These are phyloP conservation scores for Eulacestoma nigropectus DNA, from an alignment of 2,113 vertebrate species.

Conservation along the genomic window DNA sequence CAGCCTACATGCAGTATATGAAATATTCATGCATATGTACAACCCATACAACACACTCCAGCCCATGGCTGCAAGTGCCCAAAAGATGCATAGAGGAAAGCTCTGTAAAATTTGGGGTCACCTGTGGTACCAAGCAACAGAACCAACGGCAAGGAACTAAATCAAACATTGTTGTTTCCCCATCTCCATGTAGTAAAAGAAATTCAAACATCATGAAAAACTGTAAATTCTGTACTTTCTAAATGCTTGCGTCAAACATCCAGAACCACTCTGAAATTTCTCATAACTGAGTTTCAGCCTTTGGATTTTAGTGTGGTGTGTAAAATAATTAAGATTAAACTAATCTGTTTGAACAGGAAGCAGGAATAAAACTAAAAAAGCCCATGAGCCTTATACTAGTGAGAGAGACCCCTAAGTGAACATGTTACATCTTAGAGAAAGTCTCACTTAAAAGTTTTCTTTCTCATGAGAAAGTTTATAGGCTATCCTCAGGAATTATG, in stretches of 20 bases:
- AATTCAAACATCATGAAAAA: background rate
- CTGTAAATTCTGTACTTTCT: background rate
- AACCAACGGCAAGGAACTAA: background rate
- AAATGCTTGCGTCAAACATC: background rate
- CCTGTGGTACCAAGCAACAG: background rate
- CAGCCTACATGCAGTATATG: background rate
- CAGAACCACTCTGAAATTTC: background rate
- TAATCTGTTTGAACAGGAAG: background rate
- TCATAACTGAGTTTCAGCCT: background rate
- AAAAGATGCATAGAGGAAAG: background rate
- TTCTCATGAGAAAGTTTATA: background rate
- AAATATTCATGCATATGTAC: background rate
- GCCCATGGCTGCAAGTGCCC: background rate
- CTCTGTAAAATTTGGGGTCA: background rate
- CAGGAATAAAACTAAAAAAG: background rate
- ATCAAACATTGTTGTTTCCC: background rate
- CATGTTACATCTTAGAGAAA: background rate
- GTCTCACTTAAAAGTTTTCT: background rate
- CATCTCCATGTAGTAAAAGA: background rate
- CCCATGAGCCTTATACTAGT: background rate
- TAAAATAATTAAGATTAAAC: background rate
- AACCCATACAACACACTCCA: fast-evolving
- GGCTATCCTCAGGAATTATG: background rate
- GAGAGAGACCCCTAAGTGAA: background rate
- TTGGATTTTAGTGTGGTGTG: background rate